Evolutionary conservation across 2,113 vertebrate genomes (phyloP), one percentile per base, ranked within the genome.

Genomic region (Hippopotamus amphibius): DNA sequence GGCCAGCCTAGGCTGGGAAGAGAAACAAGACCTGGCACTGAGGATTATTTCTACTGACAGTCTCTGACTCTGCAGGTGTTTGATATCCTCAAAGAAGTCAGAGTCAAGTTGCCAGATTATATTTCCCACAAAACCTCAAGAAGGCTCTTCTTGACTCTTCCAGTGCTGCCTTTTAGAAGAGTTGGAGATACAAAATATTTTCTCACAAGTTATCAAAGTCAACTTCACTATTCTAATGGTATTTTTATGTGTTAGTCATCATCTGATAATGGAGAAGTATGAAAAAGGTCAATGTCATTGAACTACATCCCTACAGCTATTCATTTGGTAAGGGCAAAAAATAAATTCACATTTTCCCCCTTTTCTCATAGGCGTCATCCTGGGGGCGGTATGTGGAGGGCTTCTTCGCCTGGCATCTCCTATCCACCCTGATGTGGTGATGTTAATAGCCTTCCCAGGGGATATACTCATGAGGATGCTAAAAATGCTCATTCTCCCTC

Each of bases 381-480:
- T 99, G 98, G 99, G 99, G 95, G 99, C 99, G 12, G 97, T 99
- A 8, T 97, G 98, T 96, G 99, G 99, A 65, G 99, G 99, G 97
- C 98, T 99, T 94, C 99, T 99, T 94, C 99, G 99, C 43, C 97
- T 99, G 72, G 99, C 99, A 50, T 98, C 99, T 59, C 99, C 99
- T 21, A 99, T 99, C 96, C 99, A 99, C 96, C 99, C 99, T 6
- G 99, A 99, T 77, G 99, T 99, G 72, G 93, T 99, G 96, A 99
- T 99, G 99, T 98, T 99, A 97, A 99, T 99, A 97, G 98, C 99
- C 94, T 99, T 99, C 98, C 99, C 99, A 1, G 99, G 99, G 98
- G 99, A 99, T 87, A 99, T 99, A 95, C 99, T 99, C 88, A 99
- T 99, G 99, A 99, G 99, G 98, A 99, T 99, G 99, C 98, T 99